A percentile compares a stretch with the other conserved stretches of the same genome.
Conservation (phyloP, 64 coral and sea anemone species). For the Pocillopora verrucosa region DNA sequence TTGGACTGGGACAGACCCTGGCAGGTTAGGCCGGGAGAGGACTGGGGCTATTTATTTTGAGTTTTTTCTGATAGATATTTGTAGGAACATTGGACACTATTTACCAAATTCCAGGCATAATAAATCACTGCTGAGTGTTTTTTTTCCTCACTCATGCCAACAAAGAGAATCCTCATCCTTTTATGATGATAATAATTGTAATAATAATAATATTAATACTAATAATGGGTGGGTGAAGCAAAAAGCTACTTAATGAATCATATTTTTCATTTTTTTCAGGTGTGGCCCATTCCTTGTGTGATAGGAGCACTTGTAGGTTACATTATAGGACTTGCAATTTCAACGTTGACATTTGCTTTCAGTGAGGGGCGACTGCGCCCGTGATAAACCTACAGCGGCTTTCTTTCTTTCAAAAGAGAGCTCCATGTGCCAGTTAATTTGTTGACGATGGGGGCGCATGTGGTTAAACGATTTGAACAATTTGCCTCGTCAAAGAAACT, state of each 20-base stretch:
- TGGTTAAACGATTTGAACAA: too few species aligned
- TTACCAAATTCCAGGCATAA: too few species aligned
- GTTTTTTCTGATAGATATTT: too few species aligned
- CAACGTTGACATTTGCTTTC: slow-evolving; percentile 1
- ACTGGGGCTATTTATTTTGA: background rate
- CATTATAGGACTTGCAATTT: slow-evolving; percentile 33
- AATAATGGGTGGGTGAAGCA: too few species aligned
- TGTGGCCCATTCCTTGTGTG: slow-evolving; percentile 80
- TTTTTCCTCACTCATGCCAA: background rate
- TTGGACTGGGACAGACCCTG: slow-evolving; percentile 91
- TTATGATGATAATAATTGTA: too few species aligned
- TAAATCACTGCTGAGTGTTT: background rate
- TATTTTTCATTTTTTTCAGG: slow-evolving; percentile 33
- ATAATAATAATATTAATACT: too few species aligned
- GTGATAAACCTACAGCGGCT: background rate
- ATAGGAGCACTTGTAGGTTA: slow-evolving; percentile 72
- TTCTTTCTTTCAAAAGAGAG: background rate
- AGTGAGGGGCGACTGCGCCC: background rate
- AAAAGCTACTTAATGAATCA: too few species aligned
- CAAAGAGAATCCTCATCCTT: background rate
- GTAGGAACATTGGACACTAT: too few species aligned
- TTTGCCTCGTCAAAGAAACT: too few species aligned
- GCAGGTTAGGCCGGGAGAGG: slow-evolving; percentile 62
- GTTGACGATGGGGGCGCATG: too few species aligned
- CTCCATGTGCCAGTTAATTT: background rate